These are phyloP conservation scores for Triplophysa rosa DNA, from an alignment of 2,113 vertebrate species.

Conservation along the genomic window DNA sequence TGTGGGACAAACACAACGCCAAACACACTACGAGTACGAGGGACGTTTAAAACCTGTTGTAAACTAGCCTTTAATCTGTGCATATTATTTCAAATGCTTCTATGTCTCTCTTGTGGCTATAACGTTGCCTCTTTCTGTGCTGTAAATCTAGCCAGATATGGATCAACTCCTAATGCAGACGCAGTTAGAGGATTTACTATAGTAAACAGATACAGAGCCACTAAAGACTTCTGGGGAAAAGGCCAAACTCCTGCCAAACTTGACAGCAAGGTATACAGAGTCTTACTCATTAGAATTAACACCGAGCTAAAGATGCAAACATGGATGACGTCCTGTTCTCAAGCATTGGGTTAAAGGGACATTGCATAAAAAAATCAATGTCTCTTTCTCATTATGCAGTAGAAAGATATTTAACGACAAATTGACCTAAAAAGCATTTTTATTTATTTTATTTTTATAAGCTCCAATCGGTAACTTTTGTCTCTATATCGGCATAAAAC, in stretches of 20 bases:
- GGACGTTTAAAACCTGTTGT: constrained; percentile 35
- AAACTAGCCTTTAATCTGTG: constrained; percentile 44
- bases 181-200: constrained; percentile 5
- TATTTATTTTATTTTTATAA: too few species aligned
- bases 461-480: too few species aligned
- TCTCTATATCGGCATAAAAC: too few species aligned
- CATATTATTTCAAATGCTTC: constrained; percentile 28
- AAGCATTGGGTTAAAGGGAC: not conserved
- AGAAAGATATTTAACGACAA: not conserved
- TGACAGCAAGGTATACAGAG: constrained; percentile 18
- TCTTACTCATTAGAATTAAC: constrained; percentile 5
- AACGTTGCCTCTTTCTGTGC: not conserved
- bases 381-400: not conserved
- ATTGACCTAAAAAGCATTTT: not conserved
- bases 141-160: constrained; percentile 29
- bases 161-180: constrained; percentile 26
- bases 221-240: not conserved
- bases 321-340: not conserved
- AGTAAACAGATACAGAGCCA: constrained; percentile 26
- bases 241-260: constrained; percentile 40
- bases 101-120: constrained; percentile 4
- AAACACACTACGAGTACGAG: constrained; percentile 18
- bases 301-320: not conserved
- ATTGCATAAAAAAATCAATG: not conserved
- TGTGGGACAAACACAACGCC: constrained; percentile 11